Evolutionary conservation across 2,797 vertebrate species (phyloP).

Genomic region (Sebastes aleutianus): DNA sequence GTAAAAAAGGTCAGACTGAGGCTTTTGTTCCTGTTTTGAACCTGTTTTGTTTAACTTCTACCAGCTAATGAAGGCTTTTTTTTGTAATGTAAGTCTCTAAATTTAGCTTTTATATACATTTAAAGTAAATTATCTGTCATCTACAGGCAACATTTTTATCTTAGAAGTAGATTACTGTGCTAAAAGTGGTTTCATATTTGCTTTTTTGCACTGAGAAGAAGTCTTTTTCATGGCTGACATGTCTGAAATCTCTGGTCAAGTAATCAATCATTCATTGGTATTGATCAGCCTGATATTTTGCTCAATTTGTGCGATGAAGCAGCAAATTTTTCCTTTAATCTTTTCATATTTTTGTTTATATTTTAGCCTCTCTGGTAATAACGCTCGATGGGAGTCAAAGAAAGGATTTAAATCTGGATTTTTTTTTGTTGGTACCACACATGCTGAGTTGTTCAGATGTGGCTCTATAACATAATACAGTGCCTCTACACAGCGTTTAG

Average conservation of each 20-base stretch:
- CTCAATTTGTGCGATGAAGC: conserved; percentile 7
- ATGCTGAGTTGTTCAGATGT: background rate
- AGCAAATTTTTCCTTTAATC: background rate
- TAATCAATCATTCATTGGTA: conserved; percentile 8
- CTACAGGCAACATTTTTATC: background rate
- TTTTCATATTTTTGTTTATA: background rate
- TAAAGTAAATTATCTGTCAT: background rate
- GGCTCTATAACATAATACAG: background rate
- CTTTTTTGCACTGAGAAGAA: background rate
- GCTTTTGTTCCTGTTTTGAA: background rate
- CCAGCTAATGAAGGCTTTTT: background rate
- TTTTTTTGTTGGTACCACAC: background rate
- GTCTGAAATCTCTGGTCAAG: background rate
- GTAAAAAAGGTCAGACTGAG: background rate
- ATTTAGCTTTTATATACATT: background rate
- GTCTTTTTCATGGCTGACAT: background rate
- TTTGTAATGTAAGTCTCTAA: background rate
- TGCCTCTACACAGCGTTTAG: background rate
- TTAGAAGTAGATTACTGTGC: background rate
- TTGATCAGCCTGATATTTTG: conserved; percentile 10
- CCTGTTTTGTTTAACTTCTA: background rate
- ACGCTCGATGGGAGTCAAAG: conserved; percentile 17
- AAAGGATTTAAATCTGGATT: conserved; percentile 6
- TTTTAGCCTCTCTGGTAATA: background rate
- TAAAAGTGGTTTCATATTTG: background rate